These are phyloP conservation scores for Acleris sparsana DNA, from an alignment of 2,888 invertebrate genomes.

Conservation along the genomic window DNA sequence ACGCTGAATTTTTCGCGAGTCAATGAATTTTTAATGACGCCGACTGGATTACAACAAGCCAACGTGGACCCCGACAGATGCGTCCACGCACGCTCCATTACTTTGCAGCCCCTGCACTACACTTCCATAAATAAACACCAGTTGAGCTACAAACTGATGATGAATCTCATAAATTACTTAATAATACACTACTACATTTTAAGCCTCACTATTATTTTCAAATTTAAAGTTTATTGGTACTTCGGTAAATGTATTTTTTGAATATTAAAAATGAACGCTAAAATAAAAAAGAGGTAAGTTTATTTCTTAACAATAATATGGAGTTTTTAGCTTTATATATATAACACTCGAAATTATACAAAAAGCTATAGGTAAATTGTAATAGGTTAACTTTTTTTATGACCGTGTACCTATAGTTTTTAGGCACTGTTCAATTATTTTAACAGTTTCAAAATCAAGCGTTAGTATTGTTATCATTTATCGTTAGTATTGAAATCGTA, in stretches of 20 bases:
- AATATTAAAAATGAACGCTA: too few relatives aligned
- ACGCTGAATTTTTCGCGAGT: constrained; percentile 26
- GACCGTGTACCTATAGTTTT: too few relatives aligned
- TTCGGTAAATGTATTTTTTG: too few relatives aligned
- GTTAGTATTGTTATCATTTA: not conserved
- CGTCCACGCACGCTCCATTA: constrained; percentile 71
- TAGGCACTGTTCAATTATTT: too few relatives aligned
- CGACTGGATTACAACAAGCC: constrained; percentile 45
- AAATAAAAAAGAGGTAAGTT: too few relatives aligned
- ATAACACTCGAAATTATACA: too few relatives aligned
- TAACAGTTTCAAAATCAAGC: not conserved
- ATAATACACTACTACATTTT: constrained; percentile 28
- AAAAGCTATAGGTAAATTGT: too few relatives aligned
- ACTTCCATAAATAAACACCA: constrained; percentile 61
- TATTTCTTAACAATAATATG: too few relatives aligned
- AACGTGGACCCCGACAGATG: constrained; percentile 58
- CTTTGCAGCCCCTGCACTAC: constrained; percentile 55
- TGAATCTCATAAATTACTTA: constrained; percentile 36
- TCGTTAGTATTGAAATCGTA: constrained; percentile 7
- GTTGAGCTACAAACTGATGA: constrained; percentile 36
- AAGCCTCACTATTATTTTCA: constrained; percentile 29
- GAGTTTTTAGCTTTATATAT: too few relatives aligned
- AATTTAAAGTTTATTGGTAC: constrained; percentile 6
- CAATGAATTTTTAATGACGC: constrained; percentile 52
- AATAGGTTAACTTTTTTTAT: too few relatives aligned